Percentiles rank a stretch among this genome's conserved stretches.
phyloP scores from a whole-genome alignment of 2,797 vertebrate species.

The Apodemus agrarius region DNA sequence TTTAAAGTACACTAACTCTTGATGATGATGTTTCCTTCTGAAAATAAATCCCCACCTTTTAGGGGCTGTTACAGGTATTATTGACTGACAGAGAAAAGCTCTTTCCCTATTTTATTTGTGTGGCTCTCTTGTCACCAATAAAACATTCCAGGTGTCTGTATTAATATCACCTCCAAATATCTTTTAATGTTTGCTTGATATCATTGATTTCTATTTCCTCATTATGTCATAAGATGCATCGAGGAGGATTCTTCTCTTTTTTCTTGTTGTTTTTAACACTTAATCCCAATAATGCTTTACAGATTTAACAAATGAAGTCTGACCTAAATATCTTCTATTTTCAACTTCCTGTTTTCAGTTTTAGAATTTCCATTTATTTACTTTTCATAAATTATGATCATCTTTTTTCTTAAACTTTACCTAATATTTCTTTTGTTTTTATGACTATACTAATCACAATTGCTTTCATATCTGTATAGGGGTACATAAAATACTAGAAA shows the following conservation, averaged over 20 bases:
- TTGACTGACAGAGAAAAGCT: neutral
- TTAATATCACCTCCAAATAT: neutral
- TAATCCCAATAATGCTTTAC: neutral
- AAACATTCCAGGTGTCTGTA: neutral
- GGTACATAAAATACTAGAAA: neutral
- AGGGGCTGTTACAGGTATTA: neutral
- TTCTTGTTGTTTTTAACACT: neutral
- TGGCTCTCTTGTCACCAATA: neutral
- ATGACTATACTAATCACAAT: neutral
- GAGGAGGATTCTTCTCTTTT: neutral
- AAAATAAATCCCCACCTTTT: neutral
- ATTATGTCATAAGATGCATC: neutral
- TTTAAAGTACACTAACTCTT: neutral
- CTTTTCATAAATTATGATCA: neutral
- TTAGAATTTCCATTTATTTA: neutral
- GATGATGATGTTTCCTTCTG: slow-evolving; percentile 10
- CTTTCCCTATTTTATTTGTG: neutral
- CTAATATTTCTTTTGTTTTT: neutral
- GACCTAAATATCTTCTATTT: neutral
- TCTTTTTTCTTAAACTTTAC: neutral
- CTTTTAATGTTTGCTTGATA: neutral
- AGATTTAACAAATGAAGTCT: slow-evolving; percentile 27
- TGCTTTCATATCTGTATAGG: neutral
- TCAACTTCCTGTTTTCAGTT: neutral
- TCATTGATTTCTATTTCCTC: neutral